Evolutionary conservation across 2,113 vertebrate genomes (phyloP), one percentile per base, ranked within the genome.

Genomic region (Sylvia atricapilla): DNA sequence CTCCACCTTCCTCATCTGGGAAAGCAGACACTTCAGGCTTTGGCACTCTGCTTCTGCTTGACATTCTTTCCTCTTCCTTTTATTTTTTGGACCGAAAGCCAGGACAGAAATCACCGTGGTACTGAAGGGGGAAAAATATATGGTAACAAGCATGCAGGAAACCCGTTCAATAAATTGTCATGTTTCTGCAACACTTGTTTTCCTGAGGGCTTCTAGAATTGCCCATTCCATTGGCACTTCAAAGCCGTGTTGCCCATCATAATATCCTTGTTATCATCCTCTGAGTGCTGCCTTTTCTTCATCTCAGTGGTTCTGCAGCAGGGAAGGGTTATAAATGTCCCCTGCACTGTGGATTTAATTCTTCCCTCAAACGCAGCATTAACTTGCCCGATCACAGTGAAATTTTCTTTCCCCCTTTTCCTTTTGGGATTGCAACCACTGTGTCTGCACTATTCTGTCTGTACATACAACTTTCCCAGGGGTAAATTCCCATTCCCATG

Each of bases 181-280:
- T 59, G 90, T 95, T 93, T 74, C 87, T 90, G 90, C 55, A 85
- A 60, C 64, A 28, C 73, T 91, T 84, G 79, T 95, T 84, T 93
- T 95, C 92, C 90, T 67, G 55, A 93, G 85, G 93, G 88, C 75
- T 90, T 74, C 68, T 4, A 21, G 44, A 96, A 93, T 86, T 90
- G 64, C 64, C 79, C 82, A 49, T 94, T 95, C 79, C 68, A 72
- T 0, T 46, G 79, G 47, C 83, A 90, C 72, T 94, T 92, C 44
- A 60, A 64, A 16, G 82, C 31, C 25, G 0, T 60, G 75, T 56
- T 88, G 70, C 83, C 84, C 82, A 92, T 90, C 79, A 56, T 92
- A 84, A 93, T 18, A 63, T 35, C 87, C 92, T 92, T 93, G 90
- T 90, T 88, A 92, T 86, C 90, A 68, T 67, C 75, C 85, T 74